A percentile compares a stretch with the other conserved stretches of the same genome.
Conservation (phyloP, 1,140 invertebrate species). For the Tetramorium parvispinum region DNA sequence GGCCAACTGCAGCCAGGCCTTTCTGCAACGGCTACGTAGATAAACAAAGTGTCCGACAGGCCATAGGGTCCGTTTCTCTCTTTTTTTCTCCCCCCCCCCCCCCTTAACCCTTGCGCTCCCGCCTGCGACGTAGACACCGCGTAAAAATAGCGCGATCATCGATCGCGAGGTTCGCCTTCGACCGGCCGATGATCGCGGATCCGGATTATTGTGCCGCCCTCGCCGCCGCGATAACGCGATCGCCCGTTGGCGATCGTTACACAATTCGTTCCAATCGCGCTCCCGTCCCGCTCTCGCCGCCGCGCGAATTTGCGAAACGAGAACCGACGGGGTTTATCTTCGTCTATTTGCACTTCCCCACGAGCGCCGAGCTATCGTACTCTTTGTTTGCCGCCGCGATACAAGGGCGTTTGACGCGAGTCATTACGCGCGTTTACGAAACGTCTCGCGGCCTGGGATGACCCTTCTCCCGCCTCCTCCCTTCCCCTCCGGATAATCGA, state of each 20-base stretch:
- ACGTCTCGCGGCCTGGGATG: background rate
- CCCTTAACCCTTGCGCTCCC: background rate
- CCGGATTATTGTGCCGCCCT: conserved; percentile 1
- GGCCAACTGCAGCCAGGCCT: conserved; percentile 63
- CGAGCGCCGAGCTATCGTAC: background rate
- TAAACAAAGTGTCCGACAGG: conserved; percentile 62
- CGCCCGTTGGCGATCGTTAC: conserved; percentile 16
- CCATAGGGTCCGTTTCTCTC: background rate
- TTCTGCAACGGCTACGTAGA: conserved; percentile 62
- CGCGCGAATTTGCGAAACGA: conserved; percentile 1
- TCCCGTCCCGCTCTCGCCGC: background rate
- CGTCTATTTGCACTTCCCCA: background rate
- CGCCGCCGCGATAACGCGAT: background rate
- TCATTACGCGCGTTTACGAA: background rate
- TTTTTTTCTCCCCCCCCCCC: background rate
- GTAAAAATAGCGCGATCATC: conserved; percentile 35
- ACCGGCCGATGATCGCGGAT: conserved; percentile 28
- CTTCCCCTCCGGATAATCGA: background rate
- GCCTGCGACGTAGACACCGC: background rate
- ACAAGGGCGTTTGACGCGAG: background rate
- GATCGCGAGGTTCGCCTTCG: conserved; percentile 14
- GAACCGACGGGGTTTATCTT: background rate
- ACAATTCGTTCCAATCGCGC: conserved; percentile 27
- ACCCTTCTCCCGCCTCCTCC: background rate
- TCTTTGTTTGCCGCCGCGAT: conserved; percentile 3